Percentiles rank a stretch among this genome's conserved stretches.
phyloP scores from a whole-genome alignment of 1,140 invertebrate species.

The Hyles vespertilio region DNA sequence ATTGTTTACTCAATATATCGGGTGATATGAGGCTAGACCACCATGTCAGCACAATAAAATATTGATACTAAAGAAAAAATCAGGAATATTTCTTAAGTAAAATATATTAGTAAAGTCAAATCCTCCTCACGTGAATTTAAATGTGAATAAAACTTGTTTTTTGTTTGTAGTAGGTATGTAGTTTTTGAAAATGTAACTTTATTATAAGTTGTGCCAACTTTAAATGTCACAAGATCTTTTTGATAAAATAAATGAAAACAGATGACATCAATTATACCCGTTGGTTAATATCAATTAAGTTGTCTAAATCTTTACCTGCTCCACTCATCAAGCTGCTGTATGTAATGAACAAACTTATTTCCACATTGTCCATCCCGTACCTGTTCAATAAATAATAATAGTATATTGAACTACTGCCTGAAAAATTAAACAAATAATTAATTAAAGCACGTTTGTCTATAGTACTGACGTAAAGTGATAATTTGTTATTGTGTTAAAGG shows the following conservation, averaged over 20 bases:
- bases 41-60: too few species aligned
- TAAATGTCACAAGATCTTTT: not conserved
- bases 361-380: constrained; percentile 57
- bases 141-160: too few species aligned
- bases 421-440: constrained; percentile 14
- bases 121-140: too few species aligned
- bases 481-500: not conserved
- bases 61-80: too few species aligned
- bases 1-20: too few species aligned
- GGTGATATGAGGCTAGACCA: too few species aligned
- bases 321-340: constrained; percentile 57
- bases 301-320: constrained; percentile 40
- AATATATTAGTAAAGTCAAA: too few species aligned
- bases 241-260: not conserved
- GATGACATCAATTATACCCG: not conserved
- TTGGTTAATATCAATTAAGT: too few species aligned
- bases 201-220: too few species aligned
- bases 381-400: constrained; percentile 59
- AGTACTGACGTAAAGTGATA: not conserved
- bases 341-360: constrained; percentile 61
- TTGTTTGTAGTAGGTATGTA: too few species aligned
- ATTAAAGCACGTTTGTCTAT: not conserved
- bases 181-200: too few species aligned
- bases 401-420: constrained; percentile 52
- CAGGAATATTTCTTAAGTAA: too few species aligned